Evolutionary conservation across 1,140 invertebrate species (phyloP).

Genomic region (Trigoniulus corallinus): DNA sequence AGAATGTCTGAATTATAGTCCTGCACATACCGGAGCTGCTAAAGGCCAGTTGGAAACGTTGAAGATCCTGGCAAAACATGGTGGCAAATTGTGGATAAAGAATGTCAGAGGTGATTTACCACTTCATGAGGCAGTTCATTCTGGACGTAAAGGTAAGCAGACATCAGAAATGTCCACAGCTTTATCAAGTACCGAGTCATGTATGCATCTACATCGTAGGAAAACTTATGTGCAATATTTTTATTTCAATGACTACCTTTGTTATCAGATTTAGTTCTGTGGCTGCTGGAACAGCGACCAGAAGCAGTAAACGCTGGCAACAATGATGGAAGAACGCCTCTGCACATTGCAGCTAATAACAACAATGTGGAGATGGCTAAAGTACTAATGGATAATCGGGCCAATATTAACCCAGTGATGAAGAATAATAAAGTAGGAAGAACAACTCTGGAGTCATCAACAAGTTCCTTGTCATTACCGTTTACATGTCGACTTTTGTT

Average conservation of each 20-base stretch:
- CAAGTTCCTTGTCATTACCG: neutral
- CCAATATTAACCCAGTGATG: slow-evolving; percentile 64
- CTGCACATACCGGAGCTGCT: slow-evolving; percentile 74
- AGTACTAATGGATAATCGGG: slow-evolving; percentile 59
- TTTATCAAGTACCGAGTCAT: too few relatives aligned
- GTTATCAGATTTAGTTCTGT: slow-evolving; percentile 26
- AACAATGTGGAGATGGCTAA: slow-evolving; percentile 91
- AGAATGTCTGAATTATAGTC: slow-evolving; percentile 25
- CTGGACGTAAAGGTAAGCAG: slow-evolving; percentile 54
- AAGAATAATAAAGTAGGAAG: slow-evolving; percentile 43
- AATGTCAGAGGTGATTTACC: slow-evolving; percentile 82
- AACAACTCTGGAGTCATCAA: slow-evolving; percentile 8
- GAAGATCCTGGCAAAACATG: slow-evolving; percentile 54
- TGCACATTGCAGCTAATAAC: slow-evolving; percentile 86
- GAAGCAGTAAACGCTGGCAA: slow-evolving; percentile 75
- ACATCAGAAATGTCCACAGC: neutral
- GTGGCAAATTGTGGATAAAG: slow-evolving; percentile 77
- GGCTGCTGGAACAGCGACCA: slow-evolving; percentile 64
- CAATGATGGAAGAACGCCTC: slow-evolving; percentile 74
- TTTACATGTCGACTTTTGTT: slow-evolving; percentile 6
- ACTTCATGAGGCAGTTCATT: slow-evolving; percentile 84
- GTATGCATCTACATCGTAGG: too few relatives aligned
- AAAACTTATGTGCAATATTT: neutral
- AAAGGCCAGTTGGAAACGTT: slow-evolving; percentile 83
- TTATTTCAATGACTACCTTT: neutral